phyloP scores from a whole-genome alignment of 2,797 vertebrate genomes.

The Falco concolor region DNA sequence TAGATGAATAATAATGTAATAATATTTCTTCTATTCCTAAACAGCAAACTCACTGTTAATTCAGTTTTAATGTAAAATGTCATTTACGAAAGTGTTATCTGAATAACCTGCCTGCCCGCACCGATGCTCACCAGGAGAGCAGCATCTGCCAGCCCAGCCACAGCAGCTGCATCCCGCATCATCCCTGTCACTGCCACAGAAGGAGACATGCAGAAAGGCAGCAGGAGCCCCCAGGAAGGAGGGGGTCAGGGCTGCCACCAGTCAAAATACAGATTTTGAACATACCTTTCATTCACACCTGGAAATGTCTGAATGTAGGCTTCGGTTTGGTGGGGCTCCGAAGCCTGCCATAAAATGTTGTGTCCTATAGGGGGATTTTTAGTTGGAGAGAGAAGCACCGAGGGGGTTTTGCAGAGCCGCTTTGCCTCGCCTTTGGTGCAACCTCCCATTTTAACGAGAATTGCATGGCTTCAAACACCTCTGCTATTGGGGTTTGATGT shows the following conservation, averaged over 20 bases:
- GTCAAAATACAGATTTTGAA: not conserved
- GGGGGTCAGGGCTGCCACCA: accelerated
- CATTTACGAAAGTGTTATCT: not conserved
- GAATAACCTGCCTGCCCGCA: not conserved
- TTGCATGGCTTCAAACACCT: accelerated
- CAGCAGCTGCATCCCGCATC: not conserved
- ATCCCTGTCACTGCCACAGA: accelerated
- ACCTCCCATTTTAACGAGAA: not conserved
- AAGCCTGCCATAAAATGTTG: not conserved
- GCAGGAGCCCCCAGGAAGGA: accelerated
- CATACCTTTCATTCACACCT: not conserved
- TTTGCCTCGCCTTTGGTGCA: not conserved
- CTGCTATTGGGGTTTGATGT: not conserved
- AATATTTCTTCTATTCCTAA: not conserved
- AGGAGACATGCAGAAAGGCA: not conserved
- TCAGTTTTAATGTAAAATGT: not conserved
- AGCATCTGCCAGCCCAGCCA: not conserved
- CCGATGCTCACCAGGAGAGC: not conserved
- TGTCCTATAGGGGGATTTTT: not conserved
- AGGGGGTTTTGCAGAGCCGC: not conserved
- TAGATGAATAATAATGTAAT: not conserved
- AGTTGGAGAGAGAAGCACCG: not conserved
- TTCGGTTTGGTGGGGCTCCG: not conserved
- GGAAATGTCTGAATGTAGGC: not conserved
- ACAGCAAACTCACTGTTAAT: not conserved